Conservation (phyloP, 2,113 vertebrate species). For the Caracal caracal region DNA sequence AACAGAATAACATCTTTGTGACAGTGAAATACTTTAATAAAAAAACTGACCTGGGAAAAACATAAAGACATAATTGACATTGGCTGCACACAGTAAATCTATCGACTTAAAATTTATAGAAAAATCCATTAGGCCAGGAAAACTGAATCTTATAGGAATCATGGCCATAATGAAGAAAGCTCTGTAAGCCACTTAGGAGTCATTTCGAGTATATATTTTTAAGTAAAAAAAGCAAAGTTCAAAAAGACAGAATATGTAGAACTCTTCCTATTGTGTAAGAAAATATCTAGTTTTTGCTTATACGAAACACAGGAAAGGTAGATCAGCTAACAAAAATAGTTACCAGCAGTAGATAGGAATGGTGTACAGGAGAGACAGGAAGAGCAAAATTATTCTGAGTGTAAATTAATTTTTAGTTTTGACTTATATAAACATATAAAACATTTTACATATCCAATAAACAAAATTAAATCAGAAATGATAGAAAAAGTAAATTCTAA, state of each 20-base stretch:
- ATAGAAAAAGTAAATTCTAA: neutral
- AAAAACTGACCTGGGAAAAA: neutral
- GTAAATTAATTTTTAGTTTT: neutral
- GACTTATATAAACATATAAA: neutral
- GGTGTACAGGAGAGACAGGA: accelerated
- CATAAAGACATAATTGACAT: neutral
- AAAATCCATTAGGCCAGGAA: neutral
- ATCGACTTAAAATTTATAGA: neutral
- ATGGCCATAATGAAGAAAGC: neutral
- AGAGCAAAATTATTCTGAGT: neutral
- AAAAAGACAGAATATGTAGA: neutral
- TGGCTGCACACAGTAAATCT: neutral
- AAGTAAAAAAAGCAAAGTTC: neutral
- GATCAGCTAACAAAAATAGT: neutral
- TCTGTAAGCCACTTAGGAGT: neutral
- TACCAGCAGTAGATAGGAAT: neutral
- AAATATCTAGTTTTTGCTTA: neutral
- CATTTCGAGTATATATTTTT: neutral
- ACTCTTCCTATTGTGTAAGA: neutral
- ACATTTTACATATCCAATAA: neutral
- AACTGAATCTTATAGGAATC: neutral
- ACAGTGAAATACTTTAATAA: neutral
- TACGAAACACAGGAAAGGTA: neutral
- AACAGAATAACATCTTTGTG: neutral
- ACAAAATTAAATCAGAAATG: neutral